phyloP scores from a whole-genome alignment of 2,888 invertebrate genomes.

The Lucinisca nassula region DNA sequence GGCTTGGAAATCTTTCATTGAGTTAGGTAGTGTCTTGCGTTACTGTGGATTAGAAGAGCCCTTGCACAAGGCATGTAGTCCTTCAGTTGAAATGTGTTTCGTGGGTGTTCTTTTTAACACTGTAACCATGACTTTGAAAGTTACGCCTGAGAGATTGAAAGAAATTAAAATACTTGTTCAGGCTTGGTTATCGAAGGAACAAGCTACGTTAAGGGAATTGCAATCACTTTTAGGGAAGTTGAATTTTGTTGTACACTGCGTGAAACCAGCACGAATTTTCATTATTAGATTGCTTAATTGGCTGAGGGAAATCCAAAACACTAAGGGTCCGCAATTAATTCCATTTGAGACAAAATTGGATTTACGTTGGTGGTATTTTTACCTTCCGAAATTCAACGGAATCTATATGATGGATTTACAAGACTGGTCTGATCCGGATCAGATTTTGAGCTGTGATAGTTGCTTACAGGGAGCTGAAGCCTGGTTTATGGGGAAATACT shows the following conservation, averaged over 20 bases:
- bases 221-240: not conserved
- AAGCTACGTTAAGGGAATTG: not conserved
- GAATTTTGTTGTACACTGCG: not conserved
- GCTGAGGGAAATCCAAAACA: not conserved
- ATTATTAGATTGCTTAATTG: not conserved
- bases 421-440: not conserved
- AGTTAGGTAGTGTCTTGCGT: not conserved
- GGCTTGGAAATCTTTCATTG: not conserved
- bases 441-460: not conserved
- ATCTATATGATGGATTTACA: not conserved
- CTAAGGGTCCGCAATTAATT: not conserved
- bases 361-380: not conserved
- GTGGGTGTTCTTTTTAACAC: not conserved
- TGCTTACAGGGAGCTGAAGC: too few relatives aligned
- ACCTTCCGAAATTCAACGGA: not conserved
- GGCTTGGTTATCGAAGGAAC: not conserved
- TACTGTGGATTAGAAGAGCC: not conserved
- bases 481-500: too few relatives aligned
- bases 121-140: not conserved
- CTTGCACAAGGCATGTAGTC: not conserved
- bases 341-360: not conserved
- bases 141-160: not conserved
- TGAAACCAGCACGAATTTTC: not conserved
- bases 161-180: not conserved
- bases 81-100: not conserved